Base-by-base conservation (phyloP, 2,113 vertebrate species). In the Nycticebus coucang region DNA sequence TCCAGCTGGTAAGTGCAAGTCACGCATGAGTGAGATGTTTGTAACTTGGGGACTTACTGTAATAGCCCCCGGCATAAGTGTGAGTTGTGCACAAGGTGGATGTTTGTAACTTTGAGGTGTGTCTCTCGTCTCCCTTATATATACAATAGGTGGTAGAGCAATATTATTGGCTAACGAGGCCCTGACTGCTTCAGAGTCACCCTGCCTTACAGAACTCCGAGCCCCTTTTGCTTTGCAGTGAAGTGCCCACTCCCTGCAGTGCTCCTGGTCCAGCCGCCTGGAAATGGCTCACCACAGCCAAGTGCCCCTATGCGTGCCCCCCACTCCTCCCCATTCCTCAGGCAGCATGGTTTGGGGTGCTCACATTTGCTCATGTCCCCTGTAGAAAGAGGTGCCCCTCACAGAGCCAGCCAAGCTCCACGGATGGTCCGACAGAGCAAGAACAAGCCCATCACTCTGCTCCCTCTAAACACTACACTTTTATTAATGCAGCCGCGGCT, bases 141-240 rank as follows among this genome's bases (percentile, higher is more conserved):
- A 55, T 2, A 21, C 11, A 72, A 26, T 9, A 35, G 15, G 7
- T 11, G 24, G 14, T 14, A 53, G 53, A 0, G 1, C 22, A 18
- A 11, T 45, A 66, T 69, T 78, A n/a, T 24, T 0, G 3, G 7
- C 45, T 24, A 5, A 53, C 0, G 0, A 35, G 33, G 5, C 1
- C 4, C 33, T 72, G 6, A 59, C 55, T 14, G 1, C 62, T 35
- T 74, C 69, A 22, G 33, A 82, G 28, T 26, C 78, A 35, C 41
- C 41, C 13, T 22, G 0, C 24, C 35, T 19, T 19, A 7, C 26
- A 62, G 19, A 79, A 19, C 33, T 35, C 55, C 7, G 68, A 37
- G 50, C 10, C 59, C n/a, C 35, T 19, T 28, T 66, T 5, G 30
- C n/a, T 90, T 90, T 6, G 6, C 17, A 37, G 1, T 5, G 24